Evolutionary conservation across 2,888 invertebrate species (phyloP), one percentile per base, ranked within the genome.

Genomic region (Margaritifera margaritifera): DNA sequence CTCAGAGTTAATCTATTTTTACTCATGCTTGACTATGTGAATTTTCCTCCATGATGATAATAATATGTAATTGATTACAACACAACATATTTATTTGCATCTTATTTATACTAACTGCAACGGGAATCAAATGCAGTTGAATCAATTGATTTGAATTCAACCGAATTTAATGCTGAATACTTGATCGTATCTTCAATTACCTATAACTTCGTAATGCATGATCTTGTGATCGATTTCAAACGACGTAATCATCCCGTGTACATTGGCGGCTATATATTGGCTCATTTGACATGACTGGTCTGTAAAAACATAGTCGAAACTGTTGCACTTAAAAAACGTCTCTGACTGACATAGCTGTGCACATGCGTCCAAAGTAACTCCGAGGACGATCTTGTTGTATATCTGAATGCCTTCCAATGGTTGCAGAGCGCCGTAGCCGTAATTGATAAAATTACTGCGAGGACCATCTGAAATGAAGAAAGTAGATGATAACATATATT

Each of bases 191-290:
- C 19, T 20, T 18, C 22, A 62, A 81, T 74, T 71, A 87, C 88
- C 87, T 80, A 84, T 87, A 25, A 80, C 73, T 66, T 88, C 88
- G 65, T 80, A 87, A 74, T 88, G 88, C 83, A 86, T 86, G 52
- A 84, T 77, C 22, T 80, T 66, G 64, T 80, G 75, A 31, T 77
- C 73, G 18, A 77, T 79, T 52, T 79, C 75, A 51, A 71, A 71
- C 19, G 78, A 76, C 6, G 80, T 83, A 27, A 80, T 77, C 54
- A 87, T 72, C 2, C 88, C 88, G 64, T 83, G 80, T 6, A 87
- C 84, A 64, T 86, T 84, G 5, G 87, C 86, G 0, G 87, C 85
- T 15, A 86, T 82, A 64, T 84, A 86, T 62, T 86, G 77, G 68
- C 87, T 87, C 78, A 88, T 80, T 62, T 85, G 82, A 69, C 88